phyloP scores from a whole-genome alignment of 2,888 invertebrate species.

The Brachypterus glaber region DNA sequence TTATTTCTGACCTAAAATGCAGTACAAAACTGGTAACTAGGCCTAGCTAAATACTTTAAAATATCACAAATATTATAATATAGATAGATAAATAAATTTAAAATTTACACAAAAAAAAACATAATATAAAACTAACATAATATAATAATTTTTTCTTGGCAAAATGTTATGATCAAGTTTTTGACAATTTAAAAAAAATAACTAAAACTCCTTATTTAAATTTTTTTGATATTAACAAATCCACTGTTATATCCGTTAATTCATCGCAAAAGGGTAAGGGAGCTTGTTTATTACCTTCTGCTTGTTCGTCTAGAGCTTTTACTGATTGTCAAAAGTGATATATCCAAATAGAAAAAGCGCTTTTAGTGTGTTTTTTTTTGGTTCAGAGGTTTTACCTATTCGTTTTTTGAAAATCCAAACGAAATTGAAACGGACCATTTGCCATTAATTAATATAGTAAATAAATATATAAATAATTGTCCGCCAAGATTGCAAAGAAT shows the following conservation, averaged over 20 bases:
- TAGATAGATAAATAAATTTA: too few relatives aligned
- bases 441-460: constrained; percentile 14
- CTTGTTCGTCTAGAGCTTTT: constrained; percentile 12
- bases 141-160: constrained; percentile 15
- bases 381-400: constrained; percentile 10
- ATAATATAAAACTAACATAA: too few relatives aligned
- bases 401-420: constrained; percentile 16
- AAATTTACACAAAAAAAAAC: too few relatives aligned
- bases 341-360: constrained; percentile 16
- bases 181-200: constrained; percentile 15
- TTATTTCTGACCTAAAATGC: too few relatives aligned
- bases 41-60: too few relatives aligned
- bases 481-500: constrained; percentile 15
- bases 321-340: constrained; percentile 9
- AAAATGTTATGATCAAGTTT: constrained; percentile 12
- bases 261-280: constrained; percentile 19
- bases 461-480: constrained; percentile 12
- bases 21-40: too few relatives aligned
- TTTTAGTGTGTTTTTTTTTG: constrained; percentile 13
- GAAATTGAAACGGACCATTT: constrained; percentile 20
- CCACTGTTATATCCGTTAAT: too few relatives aligned
- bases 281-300: constrained; percentile 18
- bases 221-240: constrained; percentile 11
- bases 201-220: constrained; percentile 12
- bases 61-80: too few relatives aligned